Percentiles rank a stretch among this genome's conserved stretches.
Evolutionary conservation across 2,888 invertebrate species (phyloP).

Genomic region (Phaedon cochleariae): DNA sequence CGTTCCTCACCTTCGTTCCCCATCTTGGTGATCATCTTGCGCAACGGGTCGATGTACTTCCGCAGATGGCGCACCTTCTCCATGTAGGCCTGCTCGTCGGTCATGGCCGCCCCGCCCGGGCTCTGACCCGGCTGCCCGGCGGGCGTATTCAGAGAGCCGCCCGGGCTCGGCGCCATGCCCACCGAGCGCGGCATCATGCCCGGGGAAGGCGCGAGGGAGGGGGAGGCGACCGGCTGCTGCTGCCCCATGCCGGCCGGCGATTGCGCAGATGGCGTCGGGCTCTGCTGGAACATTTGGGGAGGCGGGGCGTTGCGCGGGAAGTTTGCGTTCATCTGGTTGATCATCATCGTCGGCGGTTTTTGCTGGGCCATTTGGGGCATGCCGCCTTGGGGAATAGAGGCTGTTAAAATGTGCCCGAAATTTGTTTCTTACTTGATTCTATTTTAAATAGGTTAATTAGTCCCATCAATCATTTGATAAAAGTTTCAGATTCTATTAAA

Average conservation of each 20-base stretch:
- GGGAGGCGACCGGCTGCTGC: slow-evolving; percentile 68
- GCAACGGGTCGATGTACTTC: slow-evolving; percentile 92
- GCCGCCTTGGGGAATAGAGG: slow-evolving; percentile 47
- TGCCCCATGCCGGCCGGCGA: slow-evolving; percentile 68
- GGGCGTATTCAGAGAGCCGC: slow-evolving; percentile 84
- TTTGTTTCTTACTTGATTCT: too few relatives aligned
- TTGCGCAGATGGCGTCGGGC: slow-evolving; percentile 80
- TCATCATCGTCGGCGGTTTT: slow-evolving; percentile 37
- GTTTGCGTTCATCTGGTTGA: slow-evolving; percentile 39
- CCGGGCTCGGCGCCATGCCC: slow-evolving; percentile 81
- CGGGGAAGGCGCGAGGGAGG: slow-evolving; percentile 73
- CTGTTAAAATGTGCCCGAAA: too few relatives aligned
- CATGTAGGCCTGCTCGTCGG: slow-evolving; percentile 89
- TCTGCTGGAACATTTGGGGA: slow-evolving; percentile 80
- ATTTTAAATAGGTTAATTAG: too few relatives aligned
- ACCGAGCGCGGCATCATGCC: slow-evolving; percentile 72
- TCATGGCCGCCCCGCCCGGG: slow-evolving; percentile 70
- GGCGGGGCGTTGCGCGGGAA: slow-evolving; percentile 74
- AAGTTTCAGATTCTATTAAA: too few relatives aligned
- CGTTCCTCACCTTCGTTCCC: slow-evolving; percentile 77
- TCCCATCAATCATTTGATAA: too few relatives aligned
- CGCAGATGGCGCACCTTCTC: slow-evolving; percentile 93
- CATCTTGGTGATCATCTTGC: slow-evolving; percentile 88
- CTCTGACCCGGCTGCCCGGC: slow-evolving; percentile 60
- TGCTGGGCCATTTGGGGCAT: slow-evolving; percentile 55